phyloP scores from a whole-genome alignment of 2,113 vertebrate species.

The Sminthopsis crassicaudata region DNA sequence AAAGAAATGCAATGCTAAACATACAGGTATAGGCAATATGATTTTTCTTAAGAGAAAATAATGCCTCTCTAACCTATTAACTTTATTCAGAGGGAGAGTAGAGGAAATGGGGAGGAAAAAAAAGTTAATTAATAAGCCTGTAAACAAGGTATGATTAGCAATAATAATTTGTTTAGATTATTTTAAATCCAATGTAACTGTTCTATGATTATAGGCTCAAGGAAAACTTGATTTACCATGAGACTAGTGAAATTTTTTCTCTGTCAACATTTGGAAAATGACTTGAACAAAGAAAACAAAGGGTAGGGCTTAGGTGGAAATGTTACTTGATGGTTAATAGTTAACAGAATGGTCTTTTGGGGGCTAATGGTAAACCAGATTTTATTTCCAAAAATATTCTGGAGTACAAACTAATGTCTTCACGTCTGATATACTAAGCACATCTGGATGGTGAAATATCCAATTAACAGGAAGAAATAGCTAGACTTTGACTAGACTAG shows the following conservation, averaged over 20 bases:
- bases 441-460: neutral
- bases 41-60: slow-evolving; percentile 41
- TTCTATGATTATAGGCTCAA: slow-evolving; percentile 24
- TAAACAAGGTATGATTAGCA: neutral
- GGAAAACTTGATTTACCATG: neutral
- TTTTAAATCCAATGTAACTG: neutral
- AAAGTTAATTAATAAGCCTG: neutral
- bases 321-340: neutral
- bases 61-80: neutral
- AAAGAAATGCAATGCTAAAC: neutral
- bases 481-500: neutral
- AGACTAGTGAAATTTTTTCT: neutral
- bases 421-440: neutral
- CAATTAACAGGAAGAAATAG: neutral
- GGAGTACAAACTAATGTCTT: neutral
- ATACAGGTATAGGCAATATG: neutral
- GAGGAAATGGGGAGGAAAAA: neutral
- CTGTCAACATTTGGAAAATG: slow-evolving; percentile 8
- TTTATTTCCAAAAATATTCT: slow-evolving; percentile 31
- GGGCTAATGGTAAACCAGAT: neutral
- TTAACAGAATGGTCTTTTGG: neutral
- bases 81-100: neutral
- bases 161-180: slow-evolving; percentile 8
- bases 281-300: slow-evolving; percentile 13
- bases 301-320: neutral